Conservation (phyloP, 1,140 invertebrate genomes). For the Pteromalus puparum region DNA sequence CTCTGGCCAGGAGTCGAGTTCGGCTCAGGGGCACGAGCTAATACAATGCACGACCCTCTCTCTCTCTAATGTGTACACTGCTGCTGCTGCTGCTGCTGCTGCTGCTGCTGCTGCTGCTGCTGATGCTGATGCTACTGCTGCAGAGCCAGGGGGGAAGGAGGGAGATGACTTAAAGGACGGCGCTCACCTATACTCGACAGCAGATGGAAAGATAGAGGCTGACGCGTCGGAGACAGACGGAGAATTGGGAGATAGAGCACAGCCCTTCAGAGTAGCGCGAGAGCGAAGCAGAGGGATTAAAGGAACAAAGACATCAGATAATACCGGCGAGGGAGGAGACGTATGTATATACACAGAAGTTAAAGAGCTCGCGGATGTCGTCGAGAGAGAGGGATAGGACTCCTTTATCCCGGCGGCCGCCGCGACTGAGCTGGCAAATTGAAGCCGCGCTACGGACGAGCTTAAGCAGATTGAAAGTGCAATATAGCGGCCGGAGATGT, state of each 20-base stretch:
- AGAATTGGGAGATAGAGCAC: conserved; percentile 18
- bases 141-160: not conserved
- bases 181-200: not conserved
- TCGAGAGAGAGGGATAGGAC: conserved; percentile 3
- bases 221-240: not conserved
- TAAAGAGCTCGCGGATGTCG: not conserved
- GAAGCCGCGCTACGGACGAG: conserved; percentile 28
- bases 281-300: not conserved
- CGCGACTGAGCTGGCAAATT: conserved; percentile 22
- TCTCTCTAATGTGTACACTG: conserved; percentile 37
- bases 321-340: not conserved
- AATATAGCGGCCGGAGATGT: not conserved
- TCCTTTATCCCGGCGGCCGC: conserved; percentile 21
- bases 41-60: conserved; percentile 40
- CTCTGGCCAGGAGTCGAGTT: conserved; percentile 12
- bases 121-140: too few species aligned
- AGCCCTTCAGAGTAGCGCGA: not conserved
- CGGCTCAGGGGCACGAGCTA: conserved; percentile 17
- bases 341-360: conserved; percentile 32
- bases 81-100: not conserved
- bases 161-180: not conserved
- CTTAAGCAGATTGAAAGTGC: conserved; percentile 50
- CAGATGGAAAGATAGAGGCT: not conserved
- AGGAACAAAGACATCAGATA: not conserved
- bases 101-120: not conserved